Evolutionary conservation across 2,113 vertebrate genomes (phyloP), one percentile per base, ranked within the genome.

Genomic region (Oceanites oceanicus): DNA sequence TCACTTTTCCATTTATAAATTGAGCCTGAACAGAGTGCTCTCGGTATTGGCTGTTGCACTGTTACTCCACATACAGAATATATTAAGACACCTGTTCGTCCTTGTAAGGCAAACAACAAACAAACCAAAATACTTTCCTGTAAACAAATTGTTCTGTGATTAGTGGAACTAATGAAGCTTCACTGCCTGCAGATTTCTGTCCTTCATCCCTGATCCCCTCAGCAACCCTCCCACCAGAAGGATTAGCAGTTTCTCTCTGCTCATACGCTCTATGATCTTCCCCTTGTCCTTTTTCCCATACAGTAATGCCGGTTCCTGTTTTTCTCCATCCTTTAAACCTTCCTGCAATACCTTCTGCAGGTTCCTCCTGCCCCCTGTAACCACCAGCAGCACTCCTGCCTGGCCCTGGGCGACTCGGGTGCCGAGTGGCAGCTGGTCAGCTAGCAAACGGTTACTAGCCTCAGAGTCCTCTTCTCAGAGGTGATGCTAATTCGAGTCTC

Each of bases 1-100:
- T 77, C 61, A 94, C 95, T 93, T 94, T 95, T 93, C 70, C 82
- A 59, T 94, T 95, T 97, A 88, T 83, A 95, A 94, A 95, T 92
- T 83, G 86, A 72, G 67, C 62, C 85, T 94, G 78, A 94, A 30
- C 92, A 76, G 68, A 91, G 93, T 8, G 19, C 75, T 88, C 83
- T 91, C 71, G 30, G 92, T 94, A 88, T 76, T 93, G 91, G 90
- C 80, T 97, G 94, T 59, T 88, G 94, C 62, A 93, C 40, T 88
- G 12, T 82, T 96, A 83, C 42, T 82, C 75, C 55, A 76, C 89
- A 88, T 27, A 59, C 84, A 82, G 86, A 72, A 93, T 84, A 15
- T 56, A 88, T 80, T 90, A 83, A 94, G 95, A 66, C 92, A 94
- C 91, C 88, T 91, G 95, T 84, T 94, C 93, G 84, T 95, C 44